Evolutionary conservation across 2,888 invertebrate species (phyloP).

Genomic region (Dexiosoma caninum): DNA sequence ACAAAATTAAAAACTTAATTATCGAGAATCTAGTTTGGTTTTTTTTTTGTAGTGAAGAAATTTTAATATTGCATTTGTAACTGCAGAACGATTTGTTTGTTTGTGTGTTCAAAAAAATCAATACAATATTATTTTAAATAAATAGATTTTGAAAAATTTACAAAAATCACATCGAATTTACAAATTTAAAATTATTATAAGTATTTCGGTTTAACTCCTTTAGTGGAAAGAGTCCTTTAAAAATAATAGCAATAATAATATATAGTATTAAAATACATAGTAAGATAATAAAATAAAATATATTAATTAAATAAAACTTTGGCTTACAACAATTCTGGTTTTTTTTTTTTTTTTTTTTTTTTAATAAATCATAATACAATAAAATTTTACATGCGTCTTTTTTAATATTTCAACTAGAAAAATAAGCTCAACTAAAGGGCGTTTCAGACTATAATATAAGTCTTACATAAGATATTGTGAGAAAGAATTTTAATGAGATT

Average conservation of each 20-base stretch:
- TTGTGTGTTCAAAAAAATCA: background rate
- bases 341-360: no score
- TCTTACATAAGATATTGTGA: no score
- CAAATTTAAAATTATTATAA: no score
- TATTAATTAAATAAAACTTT: slow-evolving; percentile 47
- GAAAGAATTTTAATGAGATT: no score
- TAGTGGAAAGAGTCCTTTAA: no score
- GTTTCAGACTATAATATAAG: no score
- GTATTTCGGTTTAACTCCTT: no score
- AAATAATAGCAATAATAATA: no score
- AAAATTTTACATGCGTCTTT: slow-evolving; percentile 36
- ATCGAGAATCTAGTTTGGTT: no score
- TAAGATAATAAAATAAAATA: slow-evolving; percentile 10
- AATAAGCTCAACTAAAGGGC: background rate
- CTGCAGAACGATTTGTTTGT: background rate
- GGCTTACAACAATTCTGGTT: slow-evolving; percentile 43
- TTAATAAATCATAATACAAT: slow-evolving; percentile 5
- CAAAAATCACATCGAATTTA: background rate
- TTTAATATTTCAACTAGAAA: background rate
- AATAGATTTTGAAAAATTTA: background rate
- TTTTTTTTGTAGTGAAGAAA: background rate
- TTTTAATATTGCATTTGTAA: slow-evolving; percentile 40
- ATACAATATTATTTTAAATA: background rate
- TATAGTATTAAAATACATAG: no score
- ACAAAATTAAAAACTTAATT: slow-evolving; percentile 14